A percentile compares a stretch with the other conserved stretches of the same genome.
These are phyloP conservation scores for Peromyscus attwateri DNA, from an alignment of 2,797 vertebrate species.

Conservation along the genomic window DNA sequence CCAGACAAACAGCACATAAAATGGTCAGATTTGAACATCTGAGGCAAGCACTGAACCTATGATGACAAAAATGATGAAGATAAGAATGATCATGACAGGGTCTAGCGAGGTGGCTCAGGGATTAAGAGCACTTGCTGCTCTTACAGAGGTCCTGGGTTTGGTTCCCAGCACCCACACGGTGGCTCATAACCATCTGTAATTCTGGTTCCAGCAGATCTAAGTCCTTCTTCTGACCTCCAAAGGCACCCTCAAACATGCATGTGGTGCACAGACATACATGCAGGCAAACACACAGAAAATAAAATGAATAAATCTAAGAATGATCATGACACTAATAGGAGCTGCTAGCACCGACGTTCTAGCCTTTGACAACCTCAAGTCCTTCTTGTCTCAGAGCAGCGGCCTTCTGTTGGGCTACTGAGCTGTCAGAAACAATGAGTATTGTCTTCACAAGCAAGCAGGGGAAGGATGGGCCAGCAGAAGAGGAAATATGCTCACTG, in stretches of 20 bases:
- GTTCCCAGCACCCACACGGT: neutral
- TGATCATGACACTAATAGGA: neutral
- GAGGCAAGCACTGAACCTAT: neutral
- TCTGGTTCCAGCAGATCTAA: neutral
- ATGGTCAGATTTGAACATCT: neutral
- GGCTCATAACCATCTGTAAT: neutral
- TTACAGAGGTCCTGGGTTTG: neutral
- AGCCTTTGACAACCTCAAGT: neutral
- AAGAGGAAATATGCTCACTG: constrained; percentile 1
- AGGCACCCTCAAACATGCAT: neutral
- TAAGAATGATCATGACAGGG: neutral
- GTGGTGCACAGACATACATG: neutral
- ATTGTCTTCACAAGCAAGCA: neutral
- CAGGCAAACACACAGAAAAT: neutral
- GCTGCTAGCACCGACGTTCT: neutral
- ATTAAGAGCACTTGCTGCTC: neutral
- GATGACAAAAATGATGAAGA: neutral
- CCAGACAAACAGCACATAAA: neutral
- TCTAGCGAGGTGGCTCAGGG: neutral
- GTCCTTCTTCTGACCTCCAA: neutral
- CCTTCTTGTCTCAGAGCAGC: neutral
- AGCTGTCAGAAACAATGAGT: neutral
- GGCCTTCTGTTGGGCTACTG: neutral
- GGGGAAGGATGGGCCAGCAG: neutral
- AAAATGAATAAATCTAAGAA: neutral